Percentiles rank a stretch among this genome's conserved stretches.
Conservation (phyloP, 2,888 invertebrate species). For the Ochropleura plecta region DNA sequence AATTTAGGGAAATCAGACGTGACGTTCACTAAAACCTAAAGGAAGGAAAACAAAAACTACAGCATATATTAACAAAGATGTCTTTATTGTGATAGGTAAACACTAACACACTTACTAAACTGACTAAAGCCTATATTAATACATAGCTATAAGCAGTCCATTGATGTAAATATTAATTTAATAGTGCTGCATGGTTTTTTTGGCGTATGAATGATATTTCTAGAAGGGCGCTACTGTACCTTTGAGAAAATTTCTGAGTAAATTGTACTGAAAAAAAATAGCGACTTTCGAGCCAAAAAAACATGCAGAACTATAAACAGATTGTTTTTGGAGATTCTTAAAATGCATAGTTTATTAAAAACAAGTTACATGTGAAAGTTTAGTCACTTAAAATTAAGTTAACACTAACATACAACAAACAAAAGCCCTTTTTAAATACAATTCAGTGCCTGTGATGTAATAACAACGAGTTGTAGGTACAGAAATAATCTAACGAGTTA, state of each 20-base stretch:
- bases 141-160: constrained; percentile 53
- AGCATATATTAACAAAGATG: constrained; percentile 43
- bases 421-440: constrained; percentile 20
- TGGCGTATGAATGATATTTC: neutral
- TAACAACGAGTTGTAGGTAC: neutral
- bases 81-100: constrained; percentile 47
- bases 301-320: neutral
- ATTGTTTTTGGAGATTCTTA: constrained; percentile 27
- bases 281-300: neutral
- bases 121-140: constrained; percentile 33
- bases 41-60: constrained; percentile 1
- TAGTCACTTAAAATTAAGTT: neutral
- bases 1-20: neutral
- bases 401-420: neutral
- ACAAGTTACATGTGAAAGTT: constrained; percentile 20
- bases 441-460: neutral
- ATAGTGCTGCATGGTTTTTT: neutral
- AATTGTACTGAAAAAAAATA: neutral
- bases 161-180: constrained; percentile 27
- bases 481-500: constrained; percentile 16
- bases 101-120: constrained; percentile 15
- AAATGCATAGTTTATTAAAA: constrained; percentile 25
- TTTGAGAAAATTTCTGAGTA: neutral
- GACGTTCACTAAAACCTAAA: neutral
- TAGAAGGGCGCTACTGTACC: neutral